Conservation (phyloP, 2,113 vertebrate species). For the Paralichthys olivaceus region DNA sequence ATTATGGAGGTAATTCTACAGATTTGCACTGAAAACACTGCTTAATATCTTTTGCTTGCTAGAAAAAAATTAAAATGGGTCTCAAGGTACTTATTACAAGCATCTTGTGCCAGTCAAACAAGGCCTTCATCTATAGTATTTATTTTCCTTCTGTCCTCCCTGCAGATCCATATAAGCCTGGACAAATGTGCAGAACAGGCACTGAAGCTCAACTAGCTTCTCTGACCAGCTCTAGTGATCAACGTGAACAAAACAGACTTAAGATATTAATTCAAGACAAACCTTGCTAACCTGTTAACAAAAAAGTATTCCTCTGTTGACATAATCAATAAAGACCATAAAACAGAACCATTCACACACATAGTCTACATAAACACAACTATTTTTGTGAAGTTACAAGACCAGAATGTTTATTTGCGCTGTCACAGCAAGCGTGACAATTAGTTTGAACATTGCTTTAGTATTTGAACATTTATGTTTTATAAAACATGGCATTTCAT, state of each 20-base stretch:
- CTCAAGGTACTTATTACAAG: conserved; percentile 67
- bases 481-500: not conserved
- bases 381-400: not conserved
- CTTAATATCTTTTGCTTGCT: conserved; percentile 68
- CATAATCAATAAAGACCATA: not conserved
- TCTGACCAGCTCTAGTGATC: conserved; percentile 11
- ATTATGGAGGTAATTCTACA: conserved; percentile 62
- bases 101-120: conserved; percentile 67
- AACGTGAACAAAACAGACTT: conserved; percentile 6
- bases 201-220: conserved; percentile 1
- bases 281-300: not conserved
- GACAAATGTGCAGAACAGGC: conserved; percentile 11
- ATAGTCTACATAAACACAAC: not conserved
- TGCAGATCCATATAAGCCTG: conserved; percentile 47
- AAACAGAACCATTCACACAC: not conserved
- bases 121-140: conserved; percentile 58
- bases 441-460: conserved; percentile 5
- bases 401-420: conserved; percentile 7
- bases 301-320: not conserved
- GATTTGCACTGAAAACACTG: conserved; percentile 71
- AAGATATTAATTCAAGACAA: not conserved
- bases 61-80: conserved; percentile 61
- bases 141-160: conserved; percentile 26
- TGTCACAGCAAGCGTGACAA: not conserved
- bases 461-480: not conserved